A percentile compares a stretch with the other conserved stretches of the same genome.
These are phyloP conservation scores for Theretra japonica DNA, from an alignment of 2,888 invertebrate species.

Conservation along the genomic window DNA sequence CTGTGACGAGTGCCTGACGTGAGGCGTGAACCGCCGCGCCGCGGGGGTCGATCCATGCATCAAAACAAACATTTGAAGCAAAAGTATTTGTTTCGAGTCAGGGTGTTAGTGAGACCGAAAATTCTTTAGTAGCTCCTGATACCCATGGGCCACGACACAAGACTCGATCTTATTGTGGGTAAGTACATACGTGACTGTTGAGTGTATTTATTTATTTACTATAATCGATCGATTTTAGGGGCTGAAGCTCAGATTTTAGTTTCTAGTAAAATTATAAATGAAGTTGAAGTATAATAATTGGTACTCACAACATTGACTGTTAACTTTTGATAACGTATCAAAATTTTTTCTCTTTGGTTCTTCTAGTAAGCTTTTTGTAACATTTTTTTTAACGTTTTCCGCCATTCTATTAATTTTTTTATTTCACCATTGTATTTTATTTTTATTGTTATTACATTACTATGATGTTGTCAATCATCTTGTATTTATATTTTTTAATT, in stretches of 20 bases:
- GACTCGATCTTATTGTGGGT: too few species aligned
- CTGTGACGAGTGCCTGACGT: too few species aligned
- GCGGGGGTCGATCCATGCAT: too few species aligned
- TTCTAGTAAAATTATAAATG: not conserved
- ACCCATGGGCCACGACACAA: too few species aligned
- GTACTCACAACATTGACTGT: slow-evolving; percentile 5
- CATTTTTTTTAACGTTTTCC: not conserved
- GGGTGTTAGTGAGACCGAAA: too few species aligned
- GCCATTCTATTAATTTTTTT: not conserved
- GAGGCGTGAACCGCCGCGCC: too few species aligned
- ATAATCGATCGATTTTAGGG: not conserved
- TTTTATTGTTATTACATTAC: not conserved
- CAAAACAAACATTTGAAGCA: too few species aligned
- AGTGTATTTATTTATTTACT: too few species aligned
- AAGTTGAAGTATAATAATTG: not conserved
- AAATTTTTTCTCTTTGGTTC: not conserved
- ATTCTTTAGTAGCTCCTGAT: too few species aligned
- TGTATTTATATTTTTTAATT: not conserved
- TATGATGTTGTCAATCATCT: not conserved
- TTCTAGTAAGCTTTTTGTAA: not conserved
- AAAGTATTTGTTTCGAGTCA: too few species aligned
- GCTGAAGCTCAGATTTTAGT: not conserved
- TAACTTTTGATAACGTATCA: not conserved
- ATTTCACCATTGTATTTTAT: not conserved
- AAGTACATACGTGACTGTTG: too few species aligned